These are phyloP conservation scores for Heteropelma amictum DNA, from an alignment of 2,888 invertebrate genomes.

Conservation along the genomic window DNA sequence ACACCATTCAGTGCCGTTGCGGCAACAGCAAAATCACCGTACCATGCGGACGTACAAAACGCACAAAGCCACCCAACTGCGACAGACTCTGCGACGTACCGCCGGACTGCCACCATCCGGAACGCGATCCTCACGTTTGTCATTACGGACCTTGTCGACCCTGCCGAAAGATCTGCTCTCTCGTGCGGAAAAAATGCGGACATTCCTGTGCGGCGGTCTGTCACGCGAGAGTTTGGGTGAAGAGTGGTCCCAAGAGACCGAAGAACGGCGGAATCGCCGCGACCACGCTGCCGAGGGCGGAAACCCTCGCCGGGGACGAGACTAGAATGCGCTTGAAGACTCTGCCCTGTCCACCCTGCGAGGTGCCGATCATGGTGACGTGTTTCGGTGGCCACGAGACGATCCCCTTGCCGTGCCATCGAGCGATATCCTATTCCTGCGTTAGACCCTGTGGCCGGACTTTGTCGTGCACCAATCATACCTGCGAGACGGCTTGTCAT, in stretches of 20 bases:
- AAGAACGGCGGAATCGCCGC: slow-evolving; percentile 80
- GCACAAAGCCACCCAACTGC: slow-evolving; percentile 90
- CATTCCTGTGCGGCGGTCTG: slow-evolving; percentile 87
- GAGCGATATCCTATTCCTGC: slow-evolving; percentile 87
- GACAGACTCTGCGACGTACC: slow-evolving; percentile 85
- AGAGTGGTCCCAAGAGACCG: slow-evolving; percentile 62
- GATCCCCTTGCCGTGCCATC: slow-evolving; percentile 83
- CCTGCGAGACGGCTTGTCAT: slow-evolving; percentile 87
- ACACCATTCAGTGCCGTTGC: slow-evolving; percentile 87
- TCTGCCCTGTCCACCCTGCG: slow-evolving; percentile 86
- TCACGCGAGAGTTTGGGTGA: slow-evolving; percentile 86
- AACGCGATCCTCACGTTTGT: slow-evolving; percentile 86
- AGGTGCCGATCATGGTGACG: slow-evolving; percentile 83
- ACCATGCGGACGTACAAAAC: slow-evolving; percentile 90
- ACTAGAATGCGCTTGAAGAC: too few species aligned
- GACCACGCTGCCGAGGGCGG: slow-evolving; percentile 80
- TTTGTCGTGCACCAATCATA: slow-evolving; percentile 89
- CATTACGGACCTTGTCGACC: slow-evolving; percentile 92
- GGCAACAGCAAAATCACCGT: slow-evolving; percentile 88
- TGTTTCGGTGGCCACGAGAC: slow-evolving; percentile 88
- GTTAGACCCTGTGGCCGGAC: slow-evolving; percentile 86
- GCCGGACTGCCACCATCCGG: slow-evolving; percentile 90
- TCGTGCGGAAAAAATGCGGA: slow-evolving; percentile 80
- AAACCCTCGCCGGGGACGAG: too few species aligned
- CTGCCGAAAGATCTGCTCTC: slow-evolving; percentile 87